phyloP scores from a whole-genome alignment of 2,888 invertebrate genomes.

The Agonopterix heracliana region DNA sequence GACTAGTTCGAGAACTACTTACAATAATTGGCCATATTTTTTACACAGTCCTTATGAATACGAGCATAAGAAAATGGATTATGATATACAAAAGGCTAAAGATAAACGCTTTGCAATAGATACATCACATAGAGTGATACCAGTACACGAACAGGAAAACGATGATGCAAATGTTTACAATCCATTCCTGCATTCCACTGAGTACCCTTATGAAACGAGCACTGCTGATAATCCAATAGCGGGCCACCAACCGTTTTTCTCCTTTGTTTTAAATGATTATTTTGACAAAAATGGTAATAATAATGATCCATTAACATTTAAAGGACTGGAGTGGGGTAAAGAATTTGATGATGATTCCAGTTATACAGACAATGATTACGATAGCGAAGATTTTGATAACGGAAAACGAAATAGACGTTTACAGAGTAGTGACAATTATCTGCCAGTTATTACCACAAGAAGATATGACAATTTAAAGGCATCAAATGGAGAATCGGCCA shows the following conservation, averaged over 20 bases:
- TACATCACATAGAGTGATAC: slow-evolving; percentile 33
- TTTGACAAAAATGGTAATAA: slow-evolving; percentile 38
- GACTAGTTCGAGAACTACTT: slow-evolving; percentile 36
- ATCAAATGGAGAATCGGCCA: slow-evolving; percentile 18
- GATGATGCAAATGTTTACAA: slow-evolving; percentile 25
- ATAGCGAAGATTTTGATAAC: slow-evolving; percentile 14
- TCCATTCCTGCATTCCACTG: slow-evolving; percentile 10
- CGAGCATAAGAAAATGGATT: slow-evolving; percentile 33
- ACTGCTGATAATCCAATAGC: slow-evolving; percentile 43
- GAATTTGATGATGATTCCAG: slow-evolving; percentile 34
- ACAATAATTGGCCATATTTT: slow-evolving; percentile 48
- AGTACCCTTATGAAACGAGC: slow-evolving; percentile 11
- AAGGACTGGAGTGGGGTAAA: slow-evolving; percentile 44
- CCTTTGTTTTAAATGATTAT: slow-evolving; percentile 53
- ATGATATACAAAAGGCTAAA: slow-evolving; percentile 42
- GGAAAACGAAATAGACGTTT: slow-evolving; percentile 27
- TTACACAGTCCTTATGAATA: slow-evolving; percentile 49
- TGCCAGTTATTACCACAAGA: neutral
- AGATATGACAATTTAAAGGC: slow-evolving; percentile 7
- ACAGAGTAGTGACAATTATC: slow-evolving; percentile 14
- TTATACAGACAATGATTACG: neutral
- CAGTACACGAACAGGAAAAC: slow-evolving; percentile 50
- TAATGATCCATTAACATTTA: slow-evolving; percentile 47
- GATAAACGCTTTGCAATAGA: slow-evolving; percentile 45
- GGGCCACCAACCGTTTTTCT: slow-evolving; percentile 52